Evolutionary conservation across 2,113 vertebrate genomes (phyloP), one percentile per base, ranked within the genome.

Genomic region (Pelmatolapia mariae): DNA sequence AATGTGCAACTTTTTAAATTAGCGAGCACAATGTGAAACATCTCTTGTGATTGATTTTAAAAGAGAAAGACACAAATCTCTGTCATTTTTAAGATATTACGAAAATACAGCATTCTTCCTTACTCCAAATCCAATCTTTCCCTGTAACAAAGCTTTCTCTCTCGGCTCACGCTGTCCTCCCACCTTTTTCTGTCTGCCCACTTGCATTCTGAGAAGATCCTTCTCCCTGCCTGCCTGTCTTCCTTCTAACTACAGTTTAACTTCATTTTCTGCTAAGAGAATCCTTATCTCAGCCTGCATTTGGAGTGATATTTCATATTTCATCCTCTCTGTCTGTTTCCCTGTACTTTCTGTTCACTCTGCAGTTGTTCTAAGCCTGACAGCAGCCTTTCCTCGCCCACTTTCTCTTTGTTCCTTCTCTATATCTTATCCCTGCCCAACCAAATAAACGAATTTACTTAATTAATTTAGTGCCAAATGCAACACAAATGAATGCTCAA

Each of bases 341-440:
- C 31, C 19, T 6, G 12, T 76, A 50, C 45, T 81, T 80, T 53
- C 43, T 84, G 22, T 79, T 89, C 81, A 16, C 56, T 40, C 84
- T 24, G 38, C n/a, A 33, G 89, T 86, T 95, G 95, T 94, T 95
- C 93, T 89, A 85, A 91, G 90, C 50, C 86, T 85, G 86, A 91
- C 92, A 89, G 90, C 68, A 91, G 84, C 84, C 85, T 71, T 86
- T 76, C 90, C 90, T 89, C 90, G 86, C 80, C 89, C 91, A 86
- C 22, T 9, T 57, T 22, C 50, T 82, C 10, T 26, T 6, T 16
- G 50, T 78, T 47, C 16, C 33, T 40, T 61, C 16, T 40, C 19
- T 12, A 84, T 36, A 36, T 78, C 16, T 56, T 9, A 26, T 71
- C 24, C n/a, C 12, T 38, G 29, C 40, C 11, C 29, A 80, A 52